A percentile compares a stretch with the other conserved stretches of the same genome.
phyloP scores from a whole-genome alignment of 2,888 invertebrate genomes.

The Napeogenes sylphis region DNA sequence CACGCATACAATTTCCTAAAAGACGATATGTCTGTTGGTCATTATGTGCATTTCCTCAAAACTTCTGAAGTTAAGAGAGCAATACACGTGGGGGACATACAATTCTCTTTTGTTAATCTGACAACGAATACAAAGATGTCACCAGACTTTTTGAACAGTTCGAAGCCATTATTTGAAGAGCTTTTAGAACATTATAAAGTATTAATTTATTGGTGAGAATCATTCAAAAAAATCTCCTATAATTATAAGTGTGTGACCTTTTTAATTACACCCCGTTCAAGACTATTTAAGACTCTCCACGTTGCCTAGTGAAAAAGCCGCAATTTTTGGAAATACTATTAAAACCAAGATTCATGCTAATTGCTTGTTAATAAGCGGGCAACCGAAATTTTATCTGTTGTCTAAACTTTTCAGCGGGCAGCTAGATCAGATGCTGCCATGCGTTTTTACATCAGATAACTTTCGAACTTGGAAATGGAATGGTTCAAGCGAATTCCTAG shows the following conservation, averaged over 20 bases:
- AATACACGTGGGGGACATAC: conserved; percentile 59
- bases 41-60: conserved; percentile 42
- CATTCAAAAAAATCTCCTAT: background rate
- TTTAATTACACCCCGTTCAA: too few relatives aligned
- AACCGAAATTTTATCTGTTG: too few relatives aligned
- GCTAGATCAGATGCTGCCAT: conserved; percentile 66
- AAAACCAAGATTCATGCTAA: too few relatives aligned
- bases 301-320: too few relatives aligned
- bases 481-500: conserved; percentile 43
- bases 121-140: conserved; percentile 52
- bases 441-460: conserved; percentile 52
- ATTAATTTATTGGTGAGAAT: conserved; percentile 52
- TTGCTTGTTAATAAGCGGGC: too few relatives aligned
- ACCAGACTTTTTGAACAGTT: conserved; percentile 57
- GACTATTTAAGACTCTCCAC: too few relatives aligned
- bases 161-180: conserved; percentile 51
- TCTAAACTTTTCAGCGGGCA: conserved; percentile 52
- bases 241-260: too few relatives aligned
- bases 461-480: conserved; percentile 63
- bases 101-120: conserved; percentile 51
- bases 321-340: too few relatives aligned
- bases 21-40: conserved; percentile 49
- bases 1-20: conserved; percentile 65
- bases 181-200: conserved; percentile 59
- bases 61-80: conserved; percentile 52